A percentile compares a stretch with the other conserved stretches of the same genome.
phyloP scores from a whole-genome alignment of 2,888 invertebrate genomes.

The Lucinisca nassula region DNA sequence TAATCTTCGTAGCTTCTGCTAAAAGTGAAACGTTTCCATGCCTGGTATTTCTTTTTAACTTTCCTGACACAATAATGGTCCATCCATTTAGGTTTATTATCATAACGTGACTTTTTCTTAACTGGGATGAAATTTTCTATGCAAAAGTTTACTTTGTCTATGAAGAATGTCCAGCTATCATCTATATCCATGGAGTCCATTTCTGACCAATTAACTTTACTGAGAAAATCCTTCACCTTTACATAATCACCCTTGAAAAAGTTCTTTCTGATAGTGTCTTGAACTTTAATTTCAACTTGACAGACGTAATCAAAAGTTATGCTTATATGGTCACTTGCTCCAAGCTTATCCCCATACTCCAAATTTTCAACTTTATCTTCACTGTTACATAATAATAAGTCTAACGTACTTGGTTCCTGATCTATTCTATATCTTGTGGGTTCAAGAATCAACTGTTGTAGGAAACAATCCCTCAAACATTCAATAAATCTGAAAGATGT shows the following conservation, averaged over 20 bases:
- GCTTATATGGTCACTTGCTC: not conserved
- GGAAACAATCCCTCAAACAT: slow-evolving; percentile 15
- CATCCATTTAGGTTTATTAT: slow-evolving; percentile 35
- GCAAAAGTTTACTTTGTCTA: not conserved
- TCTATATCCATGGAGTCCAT: not conserved
- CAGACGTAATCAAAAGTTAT: not conserved
- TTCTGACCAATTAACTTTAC: slow-evolving; percentile 16
- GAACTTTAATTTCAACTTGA: not conserved
- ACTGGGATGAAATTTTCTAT: slow-evolving; percentile 10
- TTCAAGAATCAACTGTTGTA: not conserved
- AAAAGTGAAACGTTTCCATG: slow-evolving; percentile 36
- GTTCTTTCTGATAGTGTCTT: not conserved
- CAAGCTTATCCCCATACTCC: no score
- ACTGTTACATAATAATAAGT: not conserved
- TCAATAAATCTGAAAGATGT: slow-evolving; percentile 14
- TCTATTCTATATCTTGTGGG: not conserved
- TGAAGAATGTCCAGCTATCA: not conserved
- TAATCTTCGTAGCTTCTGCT: slow-evolving; percentile 21
- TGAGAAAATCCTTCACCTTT: not conserved
- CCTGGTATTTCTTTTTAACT: slow-evolving; percentile 40
- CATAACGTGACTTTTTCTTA: not conserved
- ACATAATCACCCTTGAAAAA: slow-evolving; percentile 32
- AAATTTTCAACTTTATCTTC: not conserved
- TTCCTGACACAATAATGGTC: slow-evolving; percentile 14
- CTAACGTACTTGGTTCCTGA: not conserved